These are phyloP conservation scores for Trichogramma pretiosum DNA, from an alignment of 1,140 invertebrate genomes.

Conservation along the genomic window DNA sequence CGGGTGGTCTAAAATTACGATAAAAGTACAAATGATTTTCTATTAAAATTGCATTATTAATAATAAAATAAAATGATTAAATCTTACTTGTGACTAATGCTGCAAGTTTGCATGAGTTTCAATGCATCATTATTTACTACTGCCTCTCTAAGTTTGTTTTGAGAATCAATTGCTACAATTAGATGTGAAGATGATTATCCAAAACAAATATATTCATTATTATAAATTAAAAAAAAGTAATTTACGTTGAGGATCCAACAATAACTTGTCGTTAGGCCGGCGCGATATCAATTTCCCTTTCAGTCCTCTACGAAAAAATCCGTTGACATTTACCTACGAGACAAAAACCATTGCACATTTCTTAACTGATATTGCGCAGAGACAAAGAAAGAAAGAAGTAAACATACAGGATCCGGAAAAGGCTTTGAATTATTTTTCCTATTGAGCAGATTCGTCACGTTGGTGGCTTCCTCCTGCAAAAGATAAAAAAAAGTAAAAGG, in stretches of 20 bases:
- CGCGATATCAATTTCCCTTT: conserved; percentile 11
- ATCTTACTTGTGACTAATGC: background rate
- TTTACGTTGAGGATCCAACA: too few species aligned
- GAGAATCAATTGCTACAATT: background rate
- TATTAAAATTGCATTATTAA: background rate
- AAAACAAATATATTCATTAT: too few species aligned
- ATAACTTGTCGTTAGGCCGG: too few species aligned
- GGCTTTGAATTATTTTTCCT: too few species aligned
- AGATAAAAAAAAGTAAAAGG: too few species aligned
- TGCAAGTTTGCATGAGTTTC: conserved; percentile 7
- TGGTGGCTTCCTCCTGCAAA: too few species aligned
- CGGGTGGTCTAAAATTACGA: too few species aligned
- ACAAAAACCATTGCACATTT: too few species aligned
- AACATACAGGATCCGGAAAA: conserved; percentile 8
- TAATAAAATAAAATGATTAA: background rate
- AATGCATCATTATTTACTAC: conserved; percentile 9
- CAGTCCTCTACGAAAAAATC: conserved; percentile 13
- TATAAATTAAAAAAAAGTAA: too few species aligned
- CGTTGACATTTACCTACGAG: conserved; percentile 6
- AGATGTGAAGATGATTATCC: too few species aligned
- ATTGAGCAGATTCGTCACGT: too few species aligned
- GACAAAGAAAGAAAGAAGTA: background rate
- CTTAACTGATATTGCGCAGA: too few species aligned
- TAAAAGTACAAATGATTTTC: background rate
- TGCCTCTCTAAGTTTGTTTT: conserved; percentile 11